A percentile compares a stretch with the other conserved stretches of the same genome.
These are phyloP conservation scores for Eulithis prunata DNA, from an alignment of 2,888 invertebrate genomes.

Conservation along the genomic window DNA sequence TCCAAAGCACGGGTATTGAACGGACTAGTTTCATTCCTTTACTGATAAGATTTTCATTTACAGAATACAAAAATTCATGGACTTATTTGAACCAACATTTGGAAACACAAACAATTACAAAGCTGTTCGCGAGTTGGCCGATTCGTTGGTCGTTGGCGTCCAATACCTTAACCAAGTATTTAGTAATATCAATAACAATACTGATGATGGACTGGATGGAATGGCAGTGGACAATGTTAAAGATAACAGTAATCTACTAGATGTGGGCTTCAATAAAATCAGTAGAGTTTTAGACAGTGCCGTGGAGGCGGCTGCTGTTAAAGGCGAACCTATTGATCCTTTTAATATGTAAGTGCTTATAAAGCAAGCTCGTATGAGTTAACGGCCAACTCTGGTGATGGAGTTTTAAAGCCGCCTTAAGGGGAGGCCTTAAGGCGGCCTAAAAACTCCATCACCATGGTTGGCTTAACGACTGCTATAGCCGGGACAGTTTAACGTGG, in stretches of 20 bases:
- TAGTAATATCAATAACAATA: slow-evolving; percentile 43
- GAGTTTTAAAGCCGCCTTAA: too few species aligned
- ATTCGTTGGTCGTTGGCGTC: slow-evolving; percentile 54
- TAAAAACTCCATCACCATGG: too few species aligned
- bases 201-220: slow-evolving; percentile 30
- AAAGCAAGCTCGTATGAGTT: too few species aligned
- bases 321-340: slow-evolving; percentile 53
- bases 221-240: slow-evolving; percentile 21
- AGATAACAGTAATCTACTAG: slow-evolving; percentile 25
- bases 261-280: slow-evolving; percentile 41
- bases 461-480: too few species aligned
- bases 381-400: too few species aligned
- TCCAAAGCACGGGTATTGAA: too few species aligned
- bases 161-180: slow-evolving; percentile 64
- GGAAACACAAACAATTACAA: slow-evolving; percentile 68
- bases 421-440: too few species aligned
- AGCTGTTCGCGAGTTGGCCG: slow-evolving; percentile 59
- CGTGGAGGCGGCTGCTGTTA: slow-evolving; percentile 45
- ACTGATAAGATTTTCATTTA: slow-evolving; percentile 37
- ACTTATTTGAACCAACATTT: slow-evolving; percentile 70
- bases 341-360: slow-evolving; percentile 69
- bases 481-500: too few species aligned
- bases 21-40: too few species aligned
- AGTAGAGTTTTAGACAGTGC: slow-evolving; percentile 57
- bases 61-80: slow-evolving; percentile 68